Evolutionary conservation across 2,113 vertebrate species (phyloP).

Genomic region (Passer domesticus): DNA sequence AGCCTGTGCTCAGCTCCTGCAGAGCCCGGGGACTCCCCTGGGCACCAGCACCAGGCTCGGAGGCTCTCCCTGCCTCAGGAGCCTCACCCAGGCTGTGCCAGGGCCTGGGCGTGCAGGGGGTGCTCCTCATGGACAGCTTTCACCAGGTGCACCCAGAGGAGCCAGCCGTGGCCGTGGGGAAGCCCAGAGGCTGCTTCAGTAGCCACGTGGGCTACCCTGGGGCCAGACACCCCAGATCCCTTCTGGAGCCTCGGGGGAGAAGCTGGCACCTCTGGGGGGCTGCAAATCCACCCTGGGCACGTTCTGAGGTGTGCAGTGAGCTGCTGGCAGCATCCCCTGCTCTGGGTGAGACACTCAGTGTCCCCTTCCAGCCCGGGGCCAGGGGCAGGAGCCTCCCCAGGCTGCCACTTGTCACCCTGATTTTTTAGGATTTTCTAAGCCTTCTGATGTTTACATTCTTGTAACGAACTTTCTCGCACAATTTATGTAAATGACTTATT

Average conservation of each 20-base stretch:
- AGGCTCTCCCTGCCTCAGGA: background rate
- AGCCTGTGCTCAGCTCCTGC: background rate
- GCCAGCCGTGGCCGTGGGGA: accelerated
- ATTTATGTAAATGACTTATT: too few species aligned
- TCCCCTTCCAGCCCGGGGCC: background rate
- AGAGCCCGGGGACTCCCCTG: background rate
- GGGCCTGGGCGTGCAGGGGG: background rate
- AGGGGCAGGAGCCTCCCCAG: background rate
- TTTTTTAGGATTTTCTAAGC: too few species aligned
- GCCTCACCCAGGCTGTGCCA: background rate
- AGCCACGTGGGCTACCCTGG: accelerated
- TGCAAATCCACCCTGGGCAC: background rate
- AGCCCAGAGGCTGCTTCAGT: background rate
- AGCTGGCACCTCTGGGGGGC: background rate
- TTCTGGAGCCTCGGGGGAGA: background rate
- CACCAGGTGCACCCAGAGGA: background rate
- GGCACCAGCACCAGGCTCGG: background rate
- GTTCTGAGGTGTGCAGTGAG: background rate
- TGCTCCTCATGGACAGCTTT: background rate
- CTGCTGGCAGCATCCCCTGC: background rate
- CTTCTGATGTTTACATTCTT: too few species aligned
- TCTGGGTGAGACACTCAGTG: accelerated
- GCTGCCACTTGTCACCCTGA: background rate
- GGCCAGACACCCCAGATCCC: background rate
- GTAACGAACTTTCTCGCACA: too few species aligned